phyloP scores from a whole-genome alignment of 2,888 invertebrate genomes.

The Hemithea aestivaria region DNA sequence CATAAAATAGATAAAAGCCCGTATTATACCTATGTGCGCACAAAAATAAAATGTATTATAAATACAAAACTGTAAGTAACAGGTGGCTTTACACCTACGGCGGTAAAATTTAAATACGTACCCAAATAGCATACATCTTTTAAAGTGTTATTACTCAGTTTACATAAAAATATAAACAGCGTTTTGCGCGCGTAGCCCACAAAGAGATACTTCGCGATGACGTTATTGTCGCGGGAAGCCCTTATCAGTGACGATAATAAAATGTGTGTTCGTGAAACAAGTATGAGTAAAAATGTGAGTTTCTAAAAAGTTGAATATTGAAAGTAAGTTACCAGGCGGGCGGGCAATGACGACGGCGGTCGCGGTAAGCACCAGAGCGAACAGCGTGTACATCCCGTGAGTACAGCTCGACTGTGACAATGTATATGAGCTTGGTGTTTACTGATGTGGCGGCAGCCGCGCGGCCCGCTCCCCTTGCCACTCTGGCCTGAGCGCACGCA shows the following conservation, averaged over 20 bases:
- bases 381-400: constrained; percentile 50
- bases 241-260: constrained; percentile 27
- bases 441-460: constrained; percentile 32
- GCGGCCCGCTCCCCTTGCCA: constrained; percentile 17
- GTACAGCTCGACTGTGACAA: constrained; percentile 29
- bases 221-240: constrained; percentile 20
- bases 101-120: too few species aligned
- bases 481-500: constrained; percentile 42
- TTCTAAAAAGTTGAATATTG: constrained; percentile 13
- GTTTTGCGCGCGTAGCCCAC: constrained; percentile 2
- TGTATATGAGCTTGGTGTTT: constrained; percentile 38
- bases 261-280: constrained; percentile 9
- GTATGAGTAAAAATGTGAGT: constrained; percentile 6
- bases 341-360: constrained; percentile 45
- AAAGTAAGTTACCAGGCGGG: constrained; percentile 49
- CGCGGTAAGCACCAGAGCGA: constrained; percentile 38
- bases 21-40: too few species aligned
- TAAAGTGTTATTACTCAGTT: too few species aligned
- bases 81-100: too few species aligned
- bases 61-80: too few species aligned
- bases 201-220: constrained; percentile 12
- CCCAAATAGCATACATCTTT: too few species aligned
- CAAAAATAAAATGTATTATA: too few species aligned
- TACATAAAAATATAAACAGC: too few species aligned
- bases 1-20: too few species aligned